Conservation (phyloP, 2,888 invertebrate genomes). For the Aspidiotus destructor region DNA sequence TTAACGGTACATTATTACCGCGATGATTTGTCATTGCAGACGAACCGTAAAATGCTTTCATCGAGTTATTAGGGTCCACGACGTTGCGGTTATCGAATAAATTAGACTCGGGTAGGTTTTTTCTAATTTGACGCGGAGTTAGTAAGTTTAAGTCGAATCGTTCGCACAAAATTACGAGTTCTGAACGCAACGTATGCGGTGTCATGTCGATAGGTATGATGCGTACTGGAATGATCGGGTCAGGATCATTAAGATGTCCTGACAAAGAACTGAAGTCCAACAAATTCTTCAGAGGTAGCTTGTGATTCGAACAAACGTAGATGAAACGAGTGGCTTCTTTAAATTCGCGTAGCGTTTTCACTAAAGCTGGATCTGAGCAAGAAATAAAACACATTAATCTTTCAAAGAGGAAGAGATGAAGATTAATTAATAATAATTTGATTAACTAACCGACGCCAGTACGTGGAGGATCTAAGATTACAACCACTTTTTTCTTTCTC, state of each 20-base stretch:
- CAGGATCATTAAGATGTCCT: conserved; percentile 41
- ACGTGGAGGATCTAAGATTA: conserved; percentile 54
- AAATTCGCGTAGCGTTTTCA: conserved; percentile 44
- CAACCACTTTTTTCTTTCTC: conserved; percentile 43
- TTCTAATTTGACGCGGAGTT: conserved; percentile 10
- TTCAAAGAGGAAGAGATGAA: not conserved
- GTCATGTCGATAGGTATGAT: conserved; percentile 54
- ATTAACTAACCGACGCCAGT: conserved; percentile 45
- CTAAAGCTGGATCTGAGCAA: conserved; percentile 41
- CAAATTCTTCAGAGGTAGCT: conserved; percentile 44
- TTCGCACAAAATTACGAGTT: conserved; percentile 48
- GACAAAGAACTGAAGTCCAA: conserved; percentile 42
- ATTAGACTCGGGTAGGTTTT: conserved; percentile 10
- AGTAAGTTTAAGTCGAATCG: conserved; percentile 36
- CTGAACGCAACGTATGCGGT: conserved; percentile 52
- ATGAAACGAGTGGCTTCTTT: conserved; percentile 45
- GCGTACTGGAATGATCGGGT: conserved; percentile 46
- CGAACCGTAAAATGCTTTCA: conserved; percentile 6
- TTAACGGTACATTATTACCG: conserved; percentile 7
- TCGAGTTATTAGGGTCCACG: not conserved
- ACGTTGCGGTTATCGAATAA: conserved; percentile 9
- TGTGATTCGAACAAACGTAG: conserved; percentile 53
- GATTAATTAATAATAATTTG: not conserved
- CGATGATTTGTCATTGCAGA: conserved; percentile 2
- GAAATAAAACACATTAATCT: not conserved